Conservation (phyloP, 2,888 invertebrate species). For the Carcina quercana region DNA sequence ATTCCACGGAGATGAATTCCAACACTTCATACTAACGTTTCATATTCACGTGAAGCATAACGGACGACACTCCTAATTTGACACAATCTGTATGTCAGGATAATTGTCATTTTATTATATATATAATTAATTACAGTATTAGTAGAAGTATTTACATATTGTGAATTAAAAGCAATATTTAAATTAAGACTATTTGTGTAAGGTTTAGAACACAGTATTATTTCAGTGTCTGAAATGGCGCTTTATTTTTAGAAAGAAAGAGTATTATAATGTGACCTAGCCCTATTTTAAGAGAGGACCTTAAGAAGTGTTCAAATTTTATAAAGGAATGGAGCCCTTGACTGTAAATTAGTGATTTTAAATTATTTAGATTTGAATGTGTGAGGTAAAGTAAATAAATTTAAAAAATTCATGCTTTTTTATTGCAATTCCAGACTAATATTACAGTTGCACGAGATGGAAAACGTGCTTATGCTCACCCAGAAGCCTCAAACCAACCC, state of each 20-base stretch:
- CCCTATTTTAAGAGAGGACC: slow-evolving; percentile 20
- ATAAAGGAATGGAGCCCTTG: slow-evolving; percentile 15
- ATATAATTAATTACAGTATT: background rate
- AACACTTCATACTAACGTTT: no score
- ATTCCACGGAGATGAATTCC: no score
- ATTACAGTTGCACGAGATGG: no score
- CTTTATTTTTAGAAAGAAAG: slow-evolving; percentile 30
- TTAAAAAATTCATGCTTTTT: background rate
- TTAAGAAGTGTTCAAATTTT: slow-evolving; percentile 42
- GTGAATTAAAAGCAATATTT: slow-evolving; percentile 2
- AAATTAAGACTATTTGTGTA: slow-evolving; percentile 2
- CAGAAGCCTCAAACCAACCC: background rate
- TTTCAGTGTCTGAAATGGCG: slow-evolving; percentile 13
- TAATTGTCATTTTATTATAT: background rate
- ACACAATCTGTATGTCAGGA: background rate
- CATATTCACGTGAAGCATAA: no score
- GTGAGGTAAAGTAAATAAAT: no score
- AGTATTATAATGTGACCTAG: slow-evolving; percentile 14
- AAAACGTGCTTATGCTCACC: background rate
- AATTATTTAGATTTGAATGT: no score
- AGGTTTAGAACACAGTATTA: background rate
- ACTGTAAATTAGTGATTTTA: no score
- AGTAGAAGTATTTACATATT: background rate
- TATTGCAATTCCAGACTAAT: no score
- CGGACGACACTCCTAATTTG: no score